phyloP scores from a whole-genome alignment of 1,140 invertebrate species.

The Tenebrio molitor region DNA sequence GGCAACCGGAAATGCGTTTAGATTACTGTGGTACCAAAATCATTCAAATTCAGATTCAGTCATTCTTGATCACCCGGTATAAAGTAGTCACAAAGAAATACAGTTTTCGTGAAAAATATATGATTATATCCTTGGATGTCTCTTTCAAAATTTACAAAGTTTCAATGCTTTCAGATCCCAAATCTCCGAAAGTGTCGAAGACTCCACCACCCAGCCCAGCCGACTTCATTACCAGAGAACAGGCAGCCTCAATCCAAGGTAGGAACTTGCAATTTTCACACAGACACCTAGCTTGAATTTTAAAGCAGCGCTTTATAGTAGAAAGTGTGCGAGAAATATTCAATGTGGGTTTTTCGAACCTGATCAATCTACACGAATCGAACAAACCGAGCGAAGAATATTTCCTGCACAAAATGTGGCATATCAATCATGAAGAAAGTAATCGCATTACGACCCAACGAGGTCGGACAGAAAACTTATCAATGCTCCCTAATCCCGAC shows the following conservation, averaged over 20 bases:
- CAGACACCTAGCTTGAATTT: slow-evolving; percentile 48
- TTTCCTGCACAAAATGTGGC: slow-evolving; percentile 61
- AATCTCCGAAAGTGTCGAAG: slow-evolving; percentile 68
- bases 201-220: slow-evolving; percentile 71
- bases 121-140: no score
- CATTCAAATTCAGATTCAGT: no score
- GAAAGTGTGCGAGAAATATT: slow-evolving; percentile 54
- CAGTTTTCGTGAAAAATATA: no score
- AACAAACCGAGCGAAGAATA: slow-evolving; percentile 44
- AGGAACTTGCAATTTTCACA: slow-evolving; percentile 49
- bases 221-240: slow-evolving; percentile 66
- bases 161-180: slow-evolving; percentile 62
- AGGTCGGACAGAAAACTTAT: slow-evolving; percentile 35
- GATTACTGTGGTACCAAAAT: no score
- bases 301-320: slow-evolving; percentile 55
- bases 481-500: slow-evolving; percentile 3
- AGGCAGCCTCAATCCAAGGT: slow-evolving; percentile 64
- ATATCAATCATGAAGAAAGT: slow-evolving; percentile 57
- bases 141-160: no score
- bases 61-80: no score
- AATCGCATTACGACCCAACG: slow-evolving; percentile 27
- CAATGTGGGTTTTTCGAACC: no score
- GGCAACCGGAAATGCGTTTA: no score
- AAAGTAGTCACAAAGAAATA: no score
- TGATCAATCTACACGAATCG: no score